Evolutionary conservation across 2,888 invertebrate species (phyloP).

Genomic region (Tromatobia lineatoria): DNA sequence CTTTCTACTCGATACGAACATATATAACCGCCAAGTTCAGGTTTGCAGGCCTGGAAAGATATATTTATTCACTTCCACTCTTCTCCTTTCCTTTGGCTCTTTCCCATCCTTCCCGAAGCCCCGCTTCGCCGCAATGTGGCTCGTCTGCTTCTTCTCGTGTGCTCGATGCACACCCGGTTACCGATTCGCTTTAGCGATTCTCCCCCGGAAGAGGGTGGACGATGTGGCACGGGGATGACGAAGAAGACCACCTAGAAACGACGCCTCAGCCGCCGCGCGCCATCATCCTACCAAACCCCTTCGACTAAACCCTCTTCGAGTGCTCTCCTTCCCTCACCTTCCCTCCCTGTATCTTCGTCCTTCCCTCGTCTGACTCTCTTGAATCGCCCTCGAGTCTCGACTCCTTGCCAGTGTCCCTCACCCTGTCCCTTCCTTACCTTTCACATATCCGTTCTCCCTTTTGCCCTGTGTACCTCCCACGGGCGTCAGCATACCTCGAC

Average conservation of each 20-base stretch:
- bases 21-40: conserved; percentile 17
- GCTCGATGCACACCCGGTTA: conserved; percentile 47
- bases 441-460: conserved; percentile 47
- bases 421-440: conserved; percentile 36
- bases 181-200: conserved; percentile 56
- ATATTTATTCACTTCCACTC: conserved; percentile 28
- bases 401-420: conserved; percentile 24
- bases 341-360: conserved; percentile 14
- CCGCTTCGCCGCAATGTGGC: conserved; percentile 48
- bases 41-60: conserved; percentile 16
- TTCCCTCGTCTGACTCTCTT: conserved; percentile 49
- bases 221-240: conserved; percentile 30
- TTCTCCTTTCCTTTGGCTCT: background rate
- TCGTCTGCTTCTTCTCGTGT: conserved; percentile 38
- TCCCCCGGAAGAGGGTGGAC: conserved; percentile 48
- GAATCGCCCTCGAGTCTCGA: conserved; percentile 51
- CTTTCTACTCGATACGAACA: background rate
- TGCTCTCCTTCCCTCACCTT: conserved; percentile 46
- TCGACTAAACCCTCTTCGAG: conserved; percentile 50
- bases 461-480: conserved; percentile 17
- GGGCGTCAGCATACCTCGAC: conserved; percentile 41
- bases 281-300: conserved; percentile 35
- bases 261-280: conserved; percentile 35
- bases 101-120: background rate
- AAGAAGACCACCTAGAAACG: conserved; percentile 42